A percentile compares a stretch with the other conserved stretches of the same genome.
Evolutionary conservation across 2,888 invertebrate species (phyloP).

Genomic region (Heliconius sara): DNA sequence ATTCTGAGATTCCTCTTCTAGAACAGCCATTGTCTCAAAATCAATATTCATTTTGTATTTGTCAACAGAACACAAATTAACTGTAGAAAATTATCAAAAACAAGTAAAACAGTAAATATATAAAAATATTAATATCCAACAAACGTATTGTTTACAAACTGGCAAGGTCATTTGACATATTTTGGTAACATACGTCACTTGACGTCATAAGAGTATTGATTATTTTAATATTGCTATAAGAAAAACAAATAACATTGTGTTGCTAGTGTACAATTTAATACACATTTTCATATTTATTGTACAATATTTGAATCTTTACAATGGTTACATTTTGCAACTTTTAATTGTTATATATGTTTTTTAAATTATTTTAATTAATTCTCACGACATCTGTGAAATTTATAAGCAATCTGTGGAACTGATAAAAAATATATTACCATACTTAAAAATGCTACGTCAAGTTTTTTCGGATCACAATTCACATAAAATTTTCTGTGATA

Average conservation of each 20-base stretch:
- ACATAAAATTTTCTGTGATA: slow-evolving; percentile 64
- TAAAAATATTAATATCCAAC: slow-evolving; percentile 49
- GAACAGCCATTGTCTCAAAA: slow-evolving; percentile 85
- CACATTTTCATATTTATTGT: not conserved
- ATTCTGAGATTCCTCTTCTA: slow-evolving; percentile 85
- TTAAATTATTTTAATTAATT: not conserved
- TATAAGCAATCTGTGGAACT: slow-evolving; percentile 25
- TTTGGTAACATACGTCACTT: slow-evolving; percentile 70
- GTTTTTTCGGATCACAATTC: slow-evolving; percentile 41
- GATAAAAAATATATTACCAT: slow-evolving; percentile 36
- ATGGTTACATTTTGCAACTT: not conserved
- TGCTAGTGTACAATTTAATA: not conserved
- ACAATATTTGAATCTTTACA: not conserved
- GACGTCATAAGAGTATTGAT: slow-evolving; percentile 56
- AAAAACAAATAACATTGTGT: not conserved
- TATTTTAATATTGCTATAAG: slow-evolving; percentile 12
- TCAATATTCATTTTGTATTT: slow-evolving; percentile 79
- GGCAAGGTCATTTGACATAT: slow-evolving; percentile 83
- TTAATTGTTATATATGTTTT: not conserved
- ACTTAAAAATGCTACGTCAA: slow-evolving; percentile 35
- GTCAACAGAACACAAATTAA: slow-evolving; percentile 31
- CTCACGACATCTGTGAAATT: not conserved
- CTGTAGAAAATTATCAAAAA: slow-evolving; percentile 43
- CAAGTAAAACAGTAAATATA: slow-evolving; percentile 55
- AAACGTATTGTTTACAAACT: slow-evolving; percentile 91